phyloP scores from a whole-genome alignment of 1,140 invertebrate species.

The Bactericera cockerelli region DNA sequence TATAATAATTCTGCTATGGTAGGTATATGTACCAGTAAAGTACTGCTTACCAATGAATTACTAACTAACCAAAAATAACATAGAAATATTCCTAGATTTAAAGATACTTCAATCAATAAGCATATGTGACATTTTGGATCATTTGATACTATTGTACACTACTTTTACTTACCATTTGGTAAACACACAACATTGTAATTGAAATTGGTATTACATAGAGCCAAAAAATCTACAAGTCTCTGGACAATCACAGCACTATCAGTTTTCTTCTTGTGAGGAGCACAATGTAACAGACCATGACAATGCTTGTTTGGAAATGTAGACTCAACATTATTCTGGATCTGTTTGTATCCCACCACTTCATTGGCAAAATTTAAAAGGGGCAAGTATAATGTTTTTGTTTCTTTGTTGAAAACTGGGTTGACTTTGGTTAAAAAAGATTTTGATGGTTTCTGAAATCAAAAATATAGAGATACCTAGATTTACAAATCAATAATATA shows the following conservation, averaged over 20 bases:
- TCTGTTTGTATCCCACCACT: constrained; percentile 45
- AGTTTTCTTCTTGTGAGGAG: constrained; percentile 15
- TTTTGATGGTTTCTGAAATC: constrained; percentile 23
- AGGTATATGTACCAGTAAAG: no score
- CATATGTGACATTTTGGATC: no score
- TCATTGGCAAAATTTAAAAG: constrained; percentile 38
- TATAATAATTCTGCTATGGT: no score
- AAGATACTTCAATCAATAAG: no score
- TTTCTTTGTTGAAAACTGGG: constrained; percentile 29
- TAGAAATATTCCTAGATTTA: no score
- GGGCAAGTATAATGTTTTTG: constrained; percentile 43
- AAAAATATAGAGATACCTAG: no score
- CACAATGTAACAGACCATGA: constrained; percentile 8
- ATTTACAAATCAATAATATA: no score
- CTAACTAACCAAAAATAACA: no score
- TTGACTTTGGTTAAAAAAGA: constrained; percentile 30
- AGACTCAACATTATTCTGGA: constrained; percentile 16
- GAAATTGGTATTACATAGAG: constrained; percentile 30
- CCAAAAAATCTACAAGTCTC: constrained; percentile 45
- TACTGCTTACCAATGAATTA: no score
- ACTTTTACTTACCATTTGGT: constrained; percentile 34
- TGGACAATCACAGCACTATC: constrained; percentile 44
- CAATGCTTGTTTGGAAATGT: background rate
- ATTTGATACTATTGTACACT: no score
- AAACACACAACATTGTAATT: constrained; percentile 40